Evolutionary conservation across 2,888 invertebrate species (phyloP).

Genomic region (Tholera decimalis): DNA sequence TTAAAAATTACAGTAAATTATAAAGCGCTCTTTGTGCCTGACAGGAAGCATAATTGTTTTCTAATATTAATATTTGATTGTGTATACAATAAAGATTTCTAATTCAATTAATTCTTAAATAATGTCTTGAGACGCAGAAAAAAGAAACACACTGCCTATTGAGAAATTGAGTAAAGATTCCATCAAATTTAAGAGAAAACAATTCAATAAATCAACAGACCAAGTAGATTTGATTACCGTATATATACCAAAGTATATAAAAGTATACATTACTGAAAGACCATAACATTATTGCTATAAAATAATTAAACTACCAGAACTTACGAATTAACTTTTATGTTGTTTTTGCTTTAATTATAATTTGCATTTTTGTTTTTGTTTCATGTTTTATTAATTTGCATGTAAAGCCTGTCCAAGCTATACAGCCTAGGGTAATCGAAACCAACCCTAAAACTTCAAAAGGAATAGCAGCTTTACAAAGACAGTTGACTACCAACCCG

Average conservation of each 20-base stretch:
- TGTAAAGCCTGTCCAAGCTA: slow-evolving; percentile 91
- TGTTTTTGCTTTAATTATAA: slow-evolving; percentile 74
- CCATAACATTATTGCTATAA: neutral
- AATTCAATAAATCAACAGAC: neutral
- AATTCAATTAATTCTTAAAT: no score
- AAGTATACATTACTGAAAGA: slow-evolving; percentile 33
- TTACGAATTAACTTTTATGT: slow-evolving; percentile 45
- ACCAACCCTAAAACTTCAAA: slow-evolving; percentile 81
- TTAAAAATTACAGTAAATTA: no score
- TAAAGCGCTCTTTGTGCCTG: no score
- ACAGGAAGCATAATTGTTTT: no score
- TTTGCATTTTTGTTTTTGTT: slow-evolving; percentile 84
- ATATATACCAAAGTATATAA: neutral
- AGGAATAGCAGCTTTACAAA: slow-evolving; percentile 85
- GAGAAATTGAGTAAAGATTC: neutral
- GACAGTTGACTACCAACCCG: slow-evolving; percentile 88
- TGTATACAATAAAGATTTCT: no score
- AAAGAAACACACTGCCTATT: no score
- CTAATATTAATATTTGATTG: no score
- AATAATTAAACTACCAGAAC: slow-evolving; percentile 36
- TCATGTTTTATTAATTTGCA: slow-evolving; percentile 79
- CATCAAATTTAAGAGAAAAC: no score
- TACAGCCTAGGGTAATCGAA: slow-evolving; percentile 89
- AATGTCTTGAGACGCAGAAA: neutral
- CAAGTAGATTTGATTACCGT: no score